phyloP scores from a whole-genome alignment of 2,113 vertebrate genomes.

The Cephalopholis sonnerati region DNA sequence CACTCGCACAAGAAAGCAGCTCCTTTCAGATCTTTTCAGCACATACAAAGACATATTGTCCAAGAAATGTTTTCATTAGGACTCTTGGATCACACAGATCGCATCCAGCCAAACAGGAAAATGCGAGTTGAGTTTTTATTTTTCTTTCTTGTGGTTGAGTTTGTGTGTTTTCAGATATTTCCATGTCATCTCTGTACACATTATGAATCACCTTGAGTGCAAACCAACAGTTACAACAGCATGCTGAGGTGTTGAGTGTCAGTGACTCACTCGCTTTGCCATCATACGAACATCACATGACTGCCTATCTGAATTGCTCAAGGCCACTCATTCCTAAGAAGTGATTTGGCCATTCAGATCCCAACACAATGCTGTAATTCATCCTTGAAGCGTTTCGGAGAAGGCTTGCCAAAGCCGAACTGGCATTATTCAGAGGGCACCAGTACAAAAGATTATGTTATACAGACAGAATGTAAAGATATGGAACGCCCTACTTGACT shows the following conservation, averaged over 20 bases:
- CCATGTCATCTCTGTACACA: constrained; percentile 36
- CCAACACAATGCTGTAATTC: constrained; percentile 76
- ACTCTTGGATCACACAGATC: constrained; percentile 53
- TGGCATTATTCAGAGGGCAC: constrained; percentile 65
- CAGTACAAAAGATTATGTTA: constrained; percentile 66
- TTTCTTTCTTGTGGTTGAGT: constrained; percentile 5
- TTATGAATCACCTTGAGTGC: constrained; percentile 58
- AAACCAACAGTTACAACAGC: constrained; percentile 57
- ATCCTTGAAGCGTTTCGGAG: constrained; percentile 53
- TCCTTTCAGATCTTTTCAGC: constrained; percentile 62
- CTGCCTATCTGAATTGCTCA: constrained; percentile 75
- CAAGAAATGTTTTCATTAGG: constrained; percentile 60
- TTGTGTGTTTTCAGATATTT: constrained; percentile 49
- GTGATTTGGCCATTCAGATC: constrained; percentile 74
- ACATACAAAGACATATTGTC: constrained; percentile 68
- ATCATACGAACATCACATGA: constrained; percentile 66
- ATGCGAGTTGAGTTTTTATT: constrained; percentile 1
- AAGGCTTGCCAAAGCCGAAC: constrained; percentile 53
- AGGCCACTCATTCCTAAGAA: constrained; percentile 80
- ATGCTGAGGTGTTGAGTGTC: constrained; percentile 71
- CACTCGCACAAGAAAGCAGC: constrained; percentile 29
- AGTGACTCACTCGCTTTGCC: constrained; percentile 70
- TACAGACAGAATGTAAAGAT: constrained; percentile 64
- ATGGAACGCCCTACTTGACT: constrained; percentile 45
- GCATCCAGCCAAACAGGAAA: constrained; percentile 45